Percentiles rank a stretch among this genome's conserved stretches.
Evolutionary conservation across 1,140 invertebrate genomes (phyloP).

Genomic region (Zaprionus nigranus): DNA sequence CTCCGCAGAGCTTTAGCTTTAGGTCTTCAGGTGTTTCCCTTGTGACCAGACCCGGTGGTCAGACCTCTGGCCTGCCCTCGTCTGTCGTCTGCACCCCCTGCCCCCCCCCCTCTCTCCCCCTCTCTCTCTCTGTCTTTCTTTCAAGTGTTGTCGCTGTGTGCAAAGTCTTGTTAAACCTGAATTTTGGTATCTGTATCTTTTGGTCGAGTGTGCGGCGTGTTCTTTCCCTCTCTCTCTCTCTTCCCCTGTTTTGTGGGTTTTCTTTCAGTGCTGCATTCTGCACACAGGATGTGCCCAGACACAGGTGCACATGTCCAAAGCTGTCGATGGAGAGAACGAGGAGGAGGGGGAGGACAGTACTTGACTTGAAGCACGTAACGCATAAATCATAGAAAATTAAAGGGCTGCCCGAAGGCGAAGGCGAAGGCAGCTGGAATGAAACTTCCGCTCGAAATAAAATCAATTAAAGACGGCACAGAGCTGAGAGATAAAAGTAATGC

Average conservation of each 20-base stretch:
- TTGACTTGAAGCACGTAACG: slow-evolving; percentile 61
- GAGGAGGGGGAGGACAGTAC: slow-evolving; percentile 21
- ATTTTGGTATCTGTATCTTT: slow-evolving; percentile 54
- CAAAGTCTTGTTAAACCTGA: slow-evolving; percentile 69
- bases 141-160: slow-evolving; percentile 15
- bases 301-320: slow-evolving; percentile 69
- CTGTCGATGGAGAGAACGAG: slow-evolving; percentile 19
- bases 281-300: slow-evolving; percentile 70
- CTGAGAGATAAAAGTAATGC: neutral
- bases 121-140: neutral
- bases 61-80: slow-evolving; percentile 23
- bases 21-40: slow-evolving; percentile 32
- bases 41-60: slow-evolving; percentile 38
- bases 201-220: slow-evolving; percentile 16
- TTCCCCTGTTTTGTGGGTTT: neutral
- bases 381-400: slow-evolving; percentile 82
- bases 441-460: slow-evolving; percentile 44
- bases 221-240: neutral
- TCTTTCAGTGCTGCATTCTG: slow-evolving; percentile 38
- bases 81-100: neutral
- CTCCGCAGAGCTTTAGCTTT: neutral
- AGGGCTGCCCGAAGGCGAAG: slow-evolving; percentile 19
- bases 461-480: slow-evolving; percentile 34
- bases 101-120: too few species aligned
- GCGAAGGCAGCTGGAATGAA: slow-evolving; percentile 17